These are phyloP conservation scores for Aphaenogaster floridana DNA, from an alignment of 1,140 invertebrate genomes.

Conservation along the genomic window DNA sequence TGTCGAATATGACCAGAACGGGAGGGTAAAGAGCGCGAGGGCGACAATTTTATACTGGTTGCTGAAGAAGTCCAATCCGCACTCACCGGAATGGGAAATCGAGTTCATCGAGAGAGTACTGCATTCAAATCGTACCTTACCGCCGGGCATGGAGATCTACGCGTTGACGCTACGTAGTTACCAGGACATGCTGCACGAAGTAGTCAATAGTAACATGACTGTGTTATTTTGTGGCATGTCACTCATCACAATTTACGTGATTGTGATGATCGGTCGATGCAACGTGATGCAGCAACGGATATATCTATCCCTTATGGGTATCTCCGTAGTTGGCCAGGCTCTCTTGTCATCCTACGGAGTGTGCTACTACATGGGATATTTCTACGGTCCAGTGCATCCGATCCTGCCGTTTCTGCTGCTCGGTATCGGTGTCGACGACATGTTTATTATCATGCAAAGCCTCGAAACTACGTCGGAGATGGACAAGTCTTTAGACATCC, in stretches of 20 bases:
- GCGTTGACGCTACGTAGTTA: slow-evolving; percentile 84
- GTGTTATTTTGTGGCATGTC: slow-evolving; percentile 87
- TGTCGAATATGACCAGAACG: slow-evolving; percentile 78
- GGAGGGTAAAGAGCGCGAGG: slow-evolving; percentile 78
- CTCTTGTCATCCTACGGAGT: slow-evolving; percentile 88
- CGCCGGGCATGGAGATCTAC: slow-evolving; percentile 82
- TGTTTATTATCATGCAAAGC: slow-evolving; percentile 88
- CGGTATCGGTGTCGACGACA: slow-evolving; percentile 88
- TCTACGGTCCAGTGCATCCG: slow-evolving; percentile 88
- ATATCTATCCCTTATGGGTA: slow-evolving; percentile 86
- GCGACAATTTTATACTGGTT: slow-evolving; percentile 85
- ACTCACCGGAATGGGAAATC: slow-evolving; percentile 82
- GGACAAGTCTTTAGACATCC: slow-evolving; percentile 80
- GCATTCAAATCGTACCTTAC: slow-evolving; percentile 78
- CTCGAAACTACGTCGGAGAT: slow-evolving; percentile 79
- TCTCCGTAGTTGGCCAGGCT: slow-evolving; percentile 87
- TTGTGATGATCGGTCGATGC: slow-evolving; percentile 88
- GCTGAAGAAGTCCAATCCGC: slow-evolving; percentile 81
- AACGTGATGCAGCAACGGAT: slow-evolving; percentile 87
- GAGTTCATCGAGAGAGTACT: slow-evolving; percentile 83
- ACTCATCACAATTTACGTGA: slow-evolving; percentile 87
- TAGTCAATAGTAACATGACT: slow-evolving; percentile 86
- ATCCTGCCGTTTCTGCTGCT: slow-evolving; percentile 88
- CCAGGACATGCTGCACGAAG: slow-evolving; percentile 82
- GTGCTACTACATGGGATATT: slow-evolving; percentile 87